Conservation (phyloP, 37 sponge, comb jelly and placozoan species). For the Halisarca cf. caerulea region DNA sequence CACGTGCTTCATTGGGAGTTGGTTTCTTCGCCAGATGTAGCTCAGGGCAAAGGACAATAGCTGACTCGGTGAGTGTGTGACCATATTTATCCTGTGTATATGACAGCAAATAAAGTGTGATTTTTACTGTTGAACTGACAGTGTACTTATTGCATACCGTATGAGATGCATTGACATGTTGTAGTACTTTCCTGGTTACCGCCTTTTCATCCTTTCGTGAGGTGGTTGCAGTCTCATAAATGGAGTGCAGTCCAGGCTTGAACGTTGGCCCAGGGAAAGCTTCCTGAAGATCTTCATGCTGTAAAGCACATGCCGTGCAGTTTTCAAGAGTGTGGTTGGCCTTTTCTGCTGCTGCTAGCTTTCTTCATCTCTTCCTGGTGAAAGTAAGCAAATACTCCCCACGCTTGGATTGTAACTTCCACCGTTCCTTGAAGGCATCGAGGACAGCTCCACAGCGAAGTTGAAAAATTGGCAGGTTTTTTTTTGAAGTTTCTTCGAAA, state of each 20-base stretch:
- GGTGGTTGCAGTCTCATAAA: background rate
- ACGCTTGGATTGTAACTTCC: background rate
- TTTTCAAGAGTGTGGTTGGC: background rate
- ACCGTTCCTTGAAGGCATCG: background rate
- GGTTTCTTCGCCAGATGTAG: background rate
- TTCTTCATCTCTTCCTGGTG: background rate
- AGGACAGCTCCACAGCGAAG: background rate
- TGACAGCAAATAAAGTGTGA: background rate
- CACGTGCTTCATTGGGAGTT: background rate
- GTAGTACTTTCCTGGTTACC: background rate
- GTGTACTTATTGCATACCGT: background rate
- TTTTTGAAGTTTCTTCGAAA: background rate
- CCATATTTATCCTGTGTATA: background rate
- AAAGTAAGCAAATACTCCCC: background rate
- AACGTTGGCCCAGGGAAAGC: constrained; percentile 10
- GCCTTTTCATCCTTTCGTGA: background rate
- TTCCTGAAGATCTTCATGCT: background rate
- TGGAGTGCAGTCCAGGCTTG: background rate
- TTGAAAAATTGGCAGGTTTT: background rate
- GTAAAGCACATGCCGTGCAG: background rate
- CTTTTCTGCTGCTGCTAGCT: constrained; percentile 5
- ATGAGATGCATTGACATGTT: constrained; percentile 14
- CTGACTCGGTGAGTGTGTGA: background rate
- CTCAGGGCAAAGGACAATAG: background rate
- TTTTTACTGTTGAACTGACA: background rate